Base-by-base conservation (phyloP, 2,113 vertebrate genomes). In the Phalacrocorax brasilianus region DNA sequence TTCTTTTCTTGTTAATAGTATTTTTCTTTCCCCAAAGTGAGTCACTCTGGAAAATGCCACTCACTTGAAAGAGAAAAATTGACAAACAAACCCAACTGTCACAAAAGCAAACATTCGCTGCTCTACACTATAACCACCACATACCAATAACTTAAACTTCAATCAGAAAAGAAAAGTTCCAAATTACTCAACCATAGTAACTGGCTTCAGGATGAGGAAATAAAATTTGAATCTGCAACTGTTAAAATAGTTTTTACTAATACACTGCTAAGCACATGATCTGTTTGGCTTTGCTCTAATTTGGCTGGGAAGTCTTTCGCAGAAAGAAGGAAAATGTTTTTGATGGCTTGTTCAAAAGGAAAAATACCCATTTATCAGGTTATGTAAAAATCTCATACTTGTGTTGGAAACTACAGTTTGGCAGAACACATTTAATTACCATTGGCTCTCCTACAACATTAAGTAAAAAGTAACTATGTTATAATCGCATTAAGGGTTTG, bases 351-450 rank as follows among this genome's bases (percentile, higher is more conserved):
- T 96, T 97, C 95, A 88, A 97, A 96, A 95, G 97, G 97, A 98
- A 98, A 98, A 98, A 96, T 53, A 94, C 89, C 76, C 93, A 97
- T 97, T 94, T 97, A 97, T 98, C 97, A 98, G 95, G 95, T 97
- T 97, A 97, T 95, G 92, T 94, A 95, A 97, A 97, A 96, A 90
- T 86, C 95, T 96, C 83, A 86, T 75, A 91, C 85, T 97, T 95
- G 92, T 92, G 91, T 96, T 94, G 96, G 97, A 97, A 98, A 97
- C 91, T 80, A 21, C 82, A 95, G 87, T 91, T 95, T 97, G 97
- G 97, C 96, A 97, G 97, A 97, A 97, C 95, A 97, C 62, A 85
- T 91, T 96, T 96, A 97, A 97, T 96, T 97, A 96, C 94, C 59
- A 42, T 40, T 97, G 93, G 91, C 95, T 96, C 91, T 95, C 89